Percentiles rank a stretch among this genome's conserved stretches.
Evolutionary conservation across 1,140 invertebrate genomes (phyloP).

Genomic region (Lordiphosa stackelbergi): DNA sequence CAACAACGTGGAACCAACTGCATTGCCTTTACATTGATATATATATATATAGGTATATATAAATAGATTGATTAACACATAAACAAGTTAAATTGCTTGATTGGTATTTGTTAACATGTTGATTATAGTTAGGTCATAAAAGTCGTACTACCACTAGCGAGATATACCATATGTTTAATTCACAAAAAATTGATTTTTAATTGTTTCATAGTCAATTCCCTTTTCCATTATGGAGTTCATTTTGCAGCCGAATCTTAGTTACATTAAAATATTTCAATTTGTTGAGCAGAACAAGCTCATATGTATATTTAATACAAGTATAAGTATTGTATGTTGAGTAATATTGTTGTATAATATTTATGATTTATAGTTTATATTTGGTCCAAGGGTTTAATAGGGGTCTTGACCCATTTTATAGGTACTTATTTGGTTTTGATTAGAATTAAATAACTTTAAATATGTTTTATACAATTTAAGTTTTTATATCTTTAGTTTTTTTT

Average conservation of each 20-base stretch:
- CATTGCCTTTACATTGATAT: constrained; percentile 15
- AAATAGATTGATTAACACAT: constrained; percentile 7
- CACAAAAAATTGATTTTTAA: constrained; percentile 3
- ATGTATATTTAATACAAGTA: neutral
- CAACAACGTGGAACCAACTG: constrained; percentile 48
- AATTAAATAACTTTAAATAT: neutral
- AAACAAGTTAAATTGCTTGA: constrained; percentile 28
- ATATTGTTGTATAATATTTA: neutral
- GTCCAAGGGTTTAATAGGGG: constrained; percentile 26
- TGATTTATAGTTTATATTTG: constrained; percentile 24
- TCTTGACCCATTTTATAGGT: neutral
- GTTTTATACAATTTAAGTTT: neutral
- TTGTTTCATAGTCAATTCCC: too few relatives aligned
- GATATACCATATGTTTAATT: constrained; percentile 22
- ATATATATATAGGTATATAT: constrained; percentile 8
- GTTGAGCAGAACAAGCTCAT: too few relatives aligned
- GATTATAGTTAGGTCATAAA: constrained; percentile 31
- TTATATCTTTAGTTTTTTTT: too few relatives aligned
- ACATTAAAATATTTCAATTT: too few relatives aligned
- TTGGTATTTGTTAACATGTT: constrained; percentile 10
- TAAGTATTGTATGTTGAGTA: neutral
- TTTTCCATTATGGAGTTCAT: too few relatives aligned
- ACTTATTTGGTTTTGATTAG: neutral
- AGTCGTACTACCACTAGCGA: constrained; percentile 13
- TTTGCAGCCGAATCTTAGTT: too few relatives aligned